Conservation (phyloP, 2,888 invertebrate genomes). For the Tenthredo livida region DNA sequence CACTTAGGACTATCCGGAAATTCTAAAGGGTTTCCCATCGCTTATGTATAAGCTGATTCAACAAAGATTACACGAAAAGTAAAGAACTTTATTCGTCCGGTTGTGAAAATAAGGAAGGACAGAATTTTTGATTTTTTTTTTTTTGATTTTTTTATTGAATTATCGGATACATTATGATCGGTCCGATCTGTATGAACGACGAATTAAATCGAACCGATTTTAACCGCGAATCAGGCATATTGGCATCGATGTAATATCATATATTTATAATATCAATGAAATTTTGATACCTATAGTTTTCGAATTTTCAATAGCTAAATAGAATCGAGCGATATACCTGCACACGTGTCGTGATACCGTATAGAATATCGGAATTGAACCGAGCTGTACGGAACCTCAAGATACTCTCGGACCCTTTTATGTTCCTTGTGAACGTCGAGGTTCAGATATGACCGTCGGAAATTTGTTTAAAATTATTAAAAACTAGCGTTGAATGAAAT, state of each 20-base stretch:
- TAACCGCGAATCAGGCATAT: background rate
- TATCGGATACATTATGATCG: background rate
- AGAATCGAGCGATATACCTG: background rate
- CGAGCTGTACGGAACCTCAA: constrained; percentile 7
- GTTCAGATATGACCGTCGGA: background rate
- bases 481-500: background rate
- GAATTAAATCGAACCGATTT: background rate
- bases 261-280: background rate
- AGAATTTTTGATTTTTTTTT: too few species aligned
- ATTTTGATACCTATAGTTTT: background rate
- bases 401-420: constrained; percentile 32
- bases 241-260: background rate
- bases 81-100: background rate
- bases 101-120: background rate
- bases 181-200: background rate
- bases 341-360: background rate
- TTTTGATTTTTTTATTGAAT: background rate
- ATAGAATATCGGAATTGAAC: constrained; percentile 25
- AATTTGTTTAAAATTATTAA: background rate
- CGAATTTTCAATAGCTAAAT: background rate
- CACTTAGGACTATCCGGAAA: constrained; percentile 20
- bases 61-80: background rate
- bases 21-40: background rate
- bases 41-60: constrained; percentile 15
- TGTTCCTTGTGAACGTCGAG: background rate